Evolutionary conservation across 2,797 vertebrate genomes (phyloP).

Genomic region (Thripadectes ignobilis): DNA sequence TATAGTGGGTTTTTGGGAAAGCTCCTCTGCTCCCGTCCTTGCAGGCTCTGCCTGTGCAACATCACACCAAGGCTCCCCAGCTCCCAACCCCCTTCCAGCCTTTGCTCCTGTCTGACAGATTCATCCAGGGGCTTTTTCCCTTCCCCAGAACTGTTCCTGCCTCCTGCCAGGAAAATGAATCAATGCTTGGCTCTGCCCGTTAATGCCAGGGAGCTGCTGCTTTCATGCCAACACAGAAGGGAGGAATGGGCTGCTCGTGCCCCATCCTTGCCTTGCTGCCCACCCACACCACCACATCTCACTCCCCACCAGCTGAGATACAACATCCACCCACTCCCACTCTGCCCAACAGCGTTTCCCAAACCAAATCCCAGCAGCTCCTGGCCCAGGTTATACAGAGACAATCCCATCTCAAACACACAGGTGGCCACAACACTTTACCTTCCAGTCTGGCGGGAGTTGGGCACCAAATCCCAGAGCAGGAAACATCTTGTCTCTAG

Average conservation of each 20-base stretch:
- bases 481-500: conserved; percentile 98
- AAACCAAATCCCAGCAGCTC: neutral
- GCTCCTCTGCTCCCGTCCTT: neutral
- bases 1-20: neutral
- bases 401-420: neutral
- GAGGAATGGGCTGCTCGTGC: neutral
- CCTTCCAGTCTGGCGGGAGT: conserved; percentile 98
- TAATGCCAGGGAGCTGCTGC: neutral
- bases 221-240: neutral
- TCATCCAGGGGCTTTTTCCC: neutral
- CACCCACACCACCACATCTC: neutral
- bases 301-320: neutral
- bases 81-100: neutral
- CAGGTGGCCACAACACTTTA: conserved; percentile 59
- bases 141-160: neutral
- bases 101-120: neutral
- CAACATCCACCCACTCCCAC: neutral
- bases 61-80: neutral
- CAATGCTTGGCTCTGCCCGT: neutral
- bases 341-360: neutral
- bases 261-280: neutral
- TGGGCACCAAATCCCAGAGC: conserved; percentile 98
- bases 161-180: conserved; percentile 15
- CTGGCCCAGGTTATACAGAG: neutral
- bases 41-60: neutral